Evolutionary conservation across 2,888 invertebrate genomes (phyloP), one percentile per base, ranked within the genome.

Genomic region (Coremacera marginata): DNA sequence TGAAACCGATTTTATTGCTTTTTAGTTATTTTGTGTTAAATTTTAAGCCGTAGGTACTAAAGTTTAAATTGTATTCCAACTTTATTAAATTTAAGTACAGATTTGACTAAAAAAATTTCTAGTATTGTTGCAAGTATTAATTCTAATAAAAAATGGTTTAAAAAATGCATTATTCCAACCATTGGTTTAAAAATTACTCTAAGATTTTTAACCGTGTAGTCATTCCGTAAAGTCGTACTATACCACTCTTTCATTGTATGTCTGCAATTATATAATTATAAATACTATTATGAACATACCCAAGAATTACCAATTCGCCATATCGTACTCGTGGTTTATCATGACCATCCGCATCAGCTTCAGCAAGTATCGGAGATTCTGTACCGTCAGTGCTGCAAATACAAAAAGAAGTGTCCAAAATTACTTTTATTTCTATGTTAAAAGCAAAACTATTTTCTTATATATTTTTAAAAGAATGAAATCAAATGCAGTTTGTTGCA

Each of bases 291-390:
- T 27, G 57, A 52, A 86, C 93, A 93, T 90, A 97, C 94, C 98
- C 97, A 90, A 97, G 94, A 90, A 97, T 96, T 89, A 97, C 95
- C 90, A 97, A 93, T 92, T 97, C 97, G 85, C 97, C 97, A 91
- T 96, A 97, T 92, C 96, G 96, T 87, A 95, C 91, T 90, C 95
- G 94, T 81, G 95, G 94, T 90, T 95, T 95, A 86, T 95, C 95
- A 86, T 94, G 94, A 88, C 94, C 93, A 89, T 92, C 93, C 88
- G 93, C 92, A 85, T 93, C 93, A 84, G 91, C 91, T 90, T 94
- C 94, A 89, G 94, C 94, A 89, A 94, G 91, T 89, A 94, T 94
- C 86, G 94, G 94, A 89, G 94, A 94, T 89, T 94, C 94, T 84
- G 92, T 90, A 88, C 92, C 92, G 90, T 92, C 92, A 89, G 92